A percentile compares a stretch with the other conserved stretches of the same genome.
Evolutionary conservation across 2,113 vertebrate species (phyloP).

Genomic region (Eolophus roseicapilla): DNA sequence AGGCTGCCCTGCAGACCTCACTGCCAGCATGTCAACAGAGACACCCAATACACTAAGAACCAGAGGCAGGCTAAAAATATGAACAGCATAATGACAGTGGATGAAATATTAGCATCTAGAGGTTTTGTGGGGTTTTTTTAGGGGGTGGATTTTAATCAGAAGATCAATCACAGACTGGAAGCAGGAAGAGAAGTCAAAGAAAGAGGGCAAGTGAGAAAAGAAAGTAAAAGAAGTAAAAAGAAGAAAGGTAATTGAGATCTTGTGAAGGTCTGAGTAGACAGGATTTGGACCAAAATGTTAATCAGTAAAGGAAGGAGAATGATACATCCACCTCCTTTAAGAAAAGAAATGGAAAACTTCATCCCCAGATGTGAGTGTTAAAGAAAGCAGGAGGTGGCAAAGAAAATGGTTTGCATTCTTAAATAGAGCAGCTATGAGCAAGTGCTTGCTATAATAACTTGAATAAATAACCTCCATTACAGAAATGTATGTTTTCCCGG

Average conservation of each 20-base stretch:
- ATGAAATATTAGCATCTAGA: not conserved
- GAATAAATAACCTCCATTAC: constrained; percentile 47
- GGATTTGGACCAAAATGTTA: not conserved
- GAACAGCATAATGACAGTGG: not conserved
- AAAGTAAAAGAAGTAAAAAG: not conserved
- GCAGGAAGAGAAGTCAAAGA: not conserved
- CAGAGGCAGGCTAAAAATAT: not conserved
- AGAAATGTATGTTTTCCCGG: constrained; percentile 28
- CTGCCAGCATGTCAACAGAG: not conserved
- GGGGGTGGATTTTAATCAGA: not conserved
- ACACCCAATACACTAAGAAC: not conserved
- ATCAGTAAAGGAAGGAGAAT: not conserved
- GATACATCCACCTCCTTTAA: not conserved
- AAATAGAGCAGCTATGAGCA: not conserved
- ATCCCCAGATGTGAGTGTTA: not conserved
- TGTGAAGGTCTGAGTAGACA: not conserved
- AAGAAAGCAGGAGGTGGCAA: not conserved
- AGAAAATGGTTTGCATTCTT: constrained; percentile 1
- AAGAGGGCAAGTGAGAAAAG: not conserved
- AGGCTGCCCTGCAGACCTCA: accelerated
- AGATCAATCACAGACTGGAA: not conserved
- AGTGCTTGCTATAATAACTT: constrained; percentile 11
- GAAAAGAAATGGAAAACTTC: not conserved
- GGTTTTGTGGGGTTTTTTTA: not conserved
- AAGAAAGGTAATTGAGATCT: not conserved